phyloP scores from a whole-genome alignment of 2,888 invertebrate species.

The Nomada ruficornis region DNA sequence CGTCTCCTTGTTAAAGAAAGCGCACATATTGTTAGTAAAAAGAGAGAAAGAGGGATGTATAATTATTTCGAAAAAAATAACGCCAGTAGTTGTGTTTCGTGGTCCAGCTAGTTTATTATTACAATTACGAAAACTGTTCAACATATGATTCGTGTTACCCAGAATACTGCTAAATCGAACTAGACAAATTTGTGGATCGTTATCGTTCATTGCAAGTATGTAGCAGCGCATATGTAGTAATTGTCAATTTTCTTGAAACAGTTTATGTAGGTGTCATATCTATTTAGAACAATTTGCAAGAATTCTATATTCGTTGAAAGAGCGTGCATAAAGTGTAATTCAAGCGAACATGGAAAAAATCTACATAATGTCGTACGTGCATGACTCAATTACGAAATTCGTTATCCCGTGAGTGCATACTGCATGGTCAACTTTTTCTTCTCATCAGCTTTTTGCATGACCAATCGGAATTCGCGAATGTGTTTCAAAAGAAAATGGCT shows the following conservation, averaged over 20 bases:
- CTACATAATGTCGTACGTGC: background rate
- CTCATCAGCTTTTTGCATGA: slow-evolving; percentile 72
- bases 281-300: background rate
- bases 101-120: background rate
- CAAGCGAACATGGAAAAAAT: background rate
- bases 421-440: slow-evolving; percentile 72
- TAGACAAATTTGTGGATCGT: background rate
- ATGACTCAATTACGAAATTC: slow-evolving; percentile 44
- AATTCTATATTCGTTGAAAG: background rate
- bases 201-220: background rate
- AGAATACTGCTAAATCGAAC: background rate
- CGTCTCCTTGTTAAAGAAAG: background rate
- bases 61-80: too few species aligned
- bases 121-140: background rate
- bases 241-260: background rate
- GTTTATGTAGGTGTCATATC: background rate
- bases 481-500: slow-evolving; percentile 82
- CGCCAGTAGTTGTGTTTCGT: too few species aligned
- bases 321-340: background rate
- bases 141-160: background rate
- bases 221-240: slow-evolving; percentile 3
- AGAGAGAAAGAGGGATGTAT: background rate
- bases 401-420: slow-evolving; percentile 65
- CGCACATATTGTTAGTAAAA: background rate
- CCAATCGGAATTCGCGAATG: slow-evolving; percentile 81